Percentiles rank a stretch among this genome's conserved stretches.
These are phyloP conservation scores for Hesperophylax magnus DNA, from an alignment of 1,140 invertebrate genomes.

Conservation along the genomic window DNA sequence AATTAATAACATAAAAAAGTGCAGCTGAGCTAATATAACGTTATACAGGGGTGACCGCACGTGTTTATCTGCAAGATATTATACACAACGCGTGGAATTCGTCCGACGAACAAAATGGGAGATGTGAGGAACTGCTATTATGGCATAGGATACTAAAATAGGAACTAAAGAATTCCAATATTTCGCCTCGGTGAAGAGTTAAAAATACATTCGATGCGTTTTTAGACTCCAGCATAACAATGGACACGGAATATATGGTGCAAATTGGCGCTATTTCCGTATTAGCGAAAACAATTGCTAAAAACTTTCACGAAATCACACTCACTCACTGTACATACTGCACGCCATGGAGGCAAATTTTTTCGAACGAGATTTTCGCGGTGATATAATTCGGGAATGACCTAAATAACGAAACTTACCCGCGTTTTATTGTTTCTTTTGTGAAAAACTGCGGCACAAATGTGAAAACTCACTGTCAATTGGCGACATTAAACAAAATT, in stretches of 20 bases:
- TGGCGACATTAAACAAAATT: constrained; percentile 41
- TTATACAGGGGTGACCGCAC: constrained; percentile 1
- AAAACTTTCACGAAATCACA: constrained; percentile 48
- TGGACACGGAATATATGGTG: not conserved
- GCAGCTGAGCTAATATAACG: constrained; percentile 14
- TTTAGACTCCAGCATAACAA: constrained; percentile 17
- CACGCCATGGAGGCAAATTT: constrained; percentile 43
- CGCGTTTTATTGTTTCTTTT: constrained; percentile 19
- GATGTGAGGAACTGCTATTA: constrained; percentile 15
- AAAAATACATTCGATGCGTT: constrained; percentile 33
- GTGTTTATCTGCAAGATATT: constrained; percentile 14
- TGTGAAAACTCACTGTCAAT: constrained; percentile 19
- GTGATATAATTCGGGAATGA: constrained; percentile 25
- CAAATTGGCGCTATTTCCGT: not conserved
- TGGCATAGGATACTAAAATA: constrained; percentile 39
- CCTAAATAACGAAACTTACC: constrained; percentile 27
- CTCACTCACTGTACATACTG: constrained; percentile 43
- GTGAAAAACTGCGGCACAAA: constrained; percentile 15
- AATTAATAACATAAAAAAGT: constrained; percentile 24
- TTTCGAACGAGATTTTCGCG: constrained; percentile 34
- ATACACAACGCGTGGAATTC: constrained; percentile 14
- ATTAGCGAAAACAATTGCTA: constrained; percentile 20
- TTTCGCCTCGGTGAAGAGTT: constrained; percentile 6
- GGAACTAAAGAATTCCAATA: constrained; percentile 44
- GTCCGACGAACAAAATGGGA: constrained; percentile 45